phyloP scores from a whole-genome alignment of 2,113 vertebrate genomes.

The Porphyrio hochstetteri region DNA sequence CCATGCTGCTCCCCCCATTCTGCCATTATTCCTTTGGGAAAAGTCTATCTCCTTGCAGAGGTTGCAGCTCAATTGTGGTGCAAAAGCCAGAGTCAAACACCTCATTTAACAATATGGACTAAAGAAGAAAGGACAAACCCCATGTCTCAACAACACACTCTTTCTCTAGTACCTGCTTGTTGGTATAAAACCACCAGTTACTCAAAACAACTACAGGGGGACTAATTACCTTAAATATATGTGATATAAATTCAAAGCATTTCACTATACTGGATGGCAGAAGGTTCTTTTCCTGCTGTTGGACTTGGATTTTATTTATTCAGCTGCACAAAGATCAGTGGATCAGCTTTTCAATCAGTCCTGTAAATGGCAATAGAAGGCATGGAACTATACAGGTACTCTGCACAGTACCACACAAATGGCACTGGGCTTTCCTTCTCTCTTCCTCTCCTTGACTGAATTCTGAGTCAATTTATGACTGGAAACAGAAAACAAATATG shows the following conservation, averaged over 20 bases:
- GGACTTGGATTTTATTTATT: neutral
- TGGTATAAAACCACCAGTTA: neutral
- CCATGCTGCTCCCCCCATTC: neutral
- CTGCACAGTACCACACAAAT: neutral
- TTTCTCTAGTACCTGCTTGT: neutral
- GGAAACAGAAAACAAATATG: slow-evolving; percentile 4
- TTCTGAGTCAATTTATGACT: neutral
- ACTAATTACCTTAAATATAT: neutral
- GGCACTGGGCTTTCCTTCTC: neutral
- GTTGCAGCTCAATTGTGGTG: neutral
- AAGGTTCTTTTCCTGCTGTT: neutral
- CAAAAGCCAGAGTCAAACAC: neutral
- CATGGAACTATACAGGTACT: neutral
- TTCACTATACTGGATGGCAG: neutral
- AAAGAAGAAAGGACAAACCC: neutral
- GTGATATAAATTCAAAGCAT: neutral
- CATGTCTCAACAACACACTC: neutral
- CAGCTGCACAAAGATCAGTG: neutral
- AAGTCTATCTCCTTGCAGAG: neutral
- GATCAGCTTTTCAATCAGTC: neutral
- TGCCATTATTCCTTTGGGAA: neutral
- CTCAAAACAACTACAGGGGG: neutral
- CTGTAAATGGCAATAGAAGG: neutral
- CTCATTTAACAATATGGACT: neutral
- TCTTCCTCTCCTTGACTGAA: neutral